Evolutionary conservation across 2,797 vertebrate species (phyloP).

Genomic region (Crenichthys baileyi): DNA sequence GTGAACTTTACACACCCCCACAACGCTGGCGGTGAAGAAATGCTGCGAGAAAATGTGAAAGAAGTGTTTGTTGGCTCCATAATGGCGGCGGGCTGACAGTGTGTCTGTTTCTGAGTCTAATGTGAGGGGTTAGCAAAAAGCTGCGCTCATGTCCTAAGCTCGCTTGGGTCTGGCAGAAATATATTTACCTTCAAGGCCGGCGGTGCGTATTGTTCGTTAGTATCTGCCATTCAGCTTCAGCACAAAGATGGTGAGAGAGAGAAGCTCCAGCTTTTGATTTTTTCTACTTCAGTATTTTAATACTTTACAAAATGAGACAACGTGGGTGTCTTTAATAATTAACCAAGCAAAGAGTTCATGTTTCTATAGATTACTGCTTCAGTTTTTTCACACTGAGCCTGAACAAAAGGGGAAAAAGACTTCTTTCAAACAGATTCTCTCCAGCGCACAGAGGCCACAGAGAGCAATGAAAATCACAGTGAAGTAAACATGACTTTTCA

Average conservation of each 20-base stretch:
- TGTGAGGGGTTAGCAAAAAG: neutral
- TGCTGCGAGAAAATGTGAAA: neutral
- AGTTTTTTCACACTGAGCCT: neutral
- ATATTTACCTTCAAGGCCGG: conserved; percentile 21
- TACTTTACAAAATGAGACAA: neutral
- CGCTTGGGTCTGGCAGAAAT: conserved; percentile 1
- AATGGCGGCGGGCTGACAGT: neutral
- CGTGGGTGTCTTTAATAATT: neutral
- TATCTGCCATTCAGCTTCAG: conserved; percentile 12
- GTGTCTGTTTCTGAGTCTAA: neutral
- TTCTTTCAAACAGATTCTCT: neutral
- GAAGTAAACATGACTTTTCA: neutral
- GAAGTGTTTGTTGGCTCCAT: neutral
- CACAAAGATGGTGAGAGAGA: conserved; percentile 18
- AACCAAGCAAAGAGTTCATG: neutral
- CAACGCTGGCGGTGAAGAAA: neutral
- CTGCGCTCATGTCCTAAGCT: neutral
- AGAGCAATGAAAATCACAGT: neutral
- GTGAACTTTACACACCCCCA: neutral
- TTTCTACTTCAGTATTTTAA: conserved; percentile 1
- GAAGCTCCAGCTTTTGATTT: conserved; percentile 13
- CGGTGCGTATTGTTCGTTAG: conserved; percentile 14
- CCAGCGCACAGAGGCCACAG: neutral
- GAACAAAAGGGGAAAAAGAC: neutral
- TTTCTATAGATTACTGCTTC: neutral